These are phyloP conservation scores for Zaprionus nigranus DNA, from an alignment of 1,140 invertebrate genomes.

Conservation along the genomic window DNA sequence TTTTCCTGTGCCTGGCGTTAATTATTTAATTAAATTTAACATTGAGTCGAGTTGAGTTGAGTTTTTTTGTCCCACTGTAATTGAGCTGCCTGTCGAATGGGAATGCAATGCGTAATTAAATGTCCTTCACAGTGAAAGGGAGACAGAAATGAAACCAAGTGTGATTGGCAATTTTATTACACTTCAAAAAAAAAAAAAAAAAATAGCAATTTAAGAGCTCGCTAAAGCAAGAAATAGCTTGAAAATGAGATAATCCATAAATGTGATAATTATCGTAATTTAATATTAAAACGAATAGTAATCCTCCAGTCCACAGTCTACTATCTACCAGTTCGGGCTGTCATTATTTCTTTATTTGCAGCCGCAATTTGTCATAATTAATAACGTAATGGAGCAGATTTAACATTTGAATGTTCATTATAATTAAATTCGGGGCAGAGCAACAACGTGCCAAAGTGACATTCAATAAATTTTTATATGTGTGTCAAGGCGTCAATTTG, in stretches of 20 bases:
- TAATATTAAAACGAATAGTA: neutral
- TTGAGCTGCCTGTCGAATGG: constrained; percentile 52
- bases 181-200: neutral
- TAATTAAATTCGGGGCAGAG: constrained; percentile 8
- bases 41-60: constrained; percentile 8
- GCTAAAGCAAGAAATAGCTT: neutral
- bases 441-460: constrained; percentile 9
- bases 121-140: constrained; percentile 33
- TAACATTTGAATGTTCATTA: neutral
- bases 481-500: constrained; percentile 41
- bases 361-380: constrained; percentile 21
- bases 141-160: neutral
- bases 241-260: neutral
- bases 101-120: constrained; percentile 49
- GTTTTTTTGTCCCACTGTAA: constrained; percentile 41
- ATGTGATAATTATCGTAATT: constrained; percentile 1
- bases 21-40: constrained; percentile 64
- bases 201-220: neutral
- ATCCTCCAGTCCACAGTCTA: neutral
- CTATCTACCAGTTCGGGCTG: neutral
- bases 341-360: neutral
- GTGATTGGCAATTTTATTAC: neutral
- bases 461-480: constrained; percentile 26
- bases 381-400: constrained; percentile 15
- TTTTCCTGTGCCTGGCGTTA: constrained; percentile 40